These are phyloP conservation scores for Anas bernieri DNA, from an alignment of 2,797 vertebrate genomes.

Conservation along the genomic window DNA sequence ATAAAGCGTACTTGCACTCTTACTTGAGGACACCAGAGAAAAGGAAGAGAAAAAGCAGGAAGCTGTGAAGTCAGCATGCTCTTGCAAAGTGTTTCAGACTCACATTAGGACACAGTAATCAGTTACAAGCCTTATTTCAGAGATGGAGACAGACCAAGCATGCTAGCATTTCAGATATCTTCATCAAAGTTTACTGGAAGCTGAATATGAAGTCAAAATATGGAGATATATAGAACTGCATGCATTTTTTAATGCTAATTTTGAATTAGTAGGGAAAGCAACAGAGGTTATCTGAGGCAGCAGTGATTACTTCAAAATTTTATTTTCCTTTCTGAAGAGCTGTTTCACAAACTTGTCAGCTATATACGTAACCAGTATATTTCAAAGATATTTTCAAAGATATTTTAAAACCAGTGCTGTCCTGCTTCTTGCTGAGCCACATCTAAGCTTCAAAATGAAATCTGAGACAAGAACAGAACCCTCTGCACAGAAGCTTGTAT, in stretches of 20 bases:
- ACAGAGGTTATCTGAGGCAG: not conserved
- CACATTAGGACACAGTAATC: not conserved
- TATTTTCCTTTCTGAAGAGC: not conserved
- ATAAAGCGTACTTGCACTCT: not conserved
- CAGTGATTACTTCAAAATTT: not conserved
- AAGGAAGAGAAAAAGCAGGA: not conserved
- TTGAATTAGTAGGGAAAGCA: not conserved
- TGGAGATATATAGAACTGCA: not conserved
- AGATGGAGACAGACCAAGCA: not conserved
- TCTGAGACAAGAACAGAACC: not conserved
- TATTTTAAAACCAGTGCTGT: not conserved
- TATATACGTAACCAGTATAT: not conserved
- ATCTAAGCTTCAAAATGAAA: not conserved
- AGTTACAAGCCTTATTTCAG: not conserved
- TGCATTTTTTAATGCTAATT: not conserved
- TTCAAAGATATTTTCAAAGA: not conserved
- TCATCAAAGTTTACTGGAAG: not conserved
- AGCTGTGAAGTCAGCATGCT: not conserved
- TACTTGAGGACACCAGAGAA: not conserved
- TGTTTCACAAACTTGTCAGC: not conserved
- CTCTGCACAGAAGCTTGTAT: not conserved
- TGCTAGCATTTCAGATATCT: not conserved
- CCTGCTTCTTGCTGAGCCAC: not conserved
- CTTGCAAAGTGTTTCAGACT: not conserved
- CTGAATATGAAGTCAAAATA: not conserved